Percentiles rank a stretch among this genome's conserved stretches.
phyloP scores from a whole-genome alignment of 2,113 vertebrate genomes.

The Elanus axillaris region DNA sequence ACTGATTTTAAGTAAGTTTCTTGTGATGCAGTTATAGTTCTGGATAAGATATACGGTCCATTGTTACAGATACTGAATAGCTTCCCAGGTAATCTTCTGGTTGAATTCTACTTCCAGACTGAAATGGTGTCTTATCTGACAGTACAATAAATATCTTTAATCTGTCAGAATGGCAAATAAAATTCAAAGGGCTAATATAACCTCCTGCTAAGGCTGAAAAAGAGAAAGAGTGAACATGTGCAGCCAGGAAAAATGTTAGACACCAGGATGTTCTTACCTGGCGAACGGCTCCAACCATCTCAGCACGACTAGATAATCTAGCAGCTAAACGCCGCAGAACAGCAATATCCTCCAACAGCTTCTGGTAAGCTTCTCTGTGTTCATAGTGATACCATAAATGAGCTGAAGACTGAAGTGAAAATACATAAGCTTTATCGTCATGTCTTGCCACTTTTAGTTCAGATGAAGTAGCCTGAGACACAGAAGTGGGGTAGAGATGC shows the following conservation, averaged over 20 bases:
- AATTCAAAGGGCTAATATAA: not conserved
- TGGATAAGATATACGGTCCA: not conserved
- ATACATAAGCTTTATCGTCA: not conserved
- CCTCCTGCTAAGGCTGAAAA: not conserved
- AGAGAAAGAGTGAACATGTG: not conserved
- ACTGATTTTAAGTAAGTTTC: not conserved
- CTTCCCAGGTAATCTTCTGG: not conserved
- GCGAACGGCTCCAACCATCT: constrained; percentile 92
- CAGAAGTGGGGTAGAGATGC: not conserved
- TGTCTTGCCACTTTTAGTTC: not conserved
- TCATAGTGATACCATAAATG: constrained; percentile 90
- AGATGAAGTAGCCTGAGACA: not conserved
- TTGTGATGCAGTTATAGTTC: not conserved
- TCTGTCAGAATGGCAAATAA: not conserved
- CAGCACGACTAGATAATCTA: constrained; percentile 90
- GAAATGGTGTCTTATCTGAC: not conserved
- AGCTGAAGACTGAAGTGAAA: constrained; percentile 78
- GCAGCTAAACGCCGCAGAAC: constrained; percentile 87
- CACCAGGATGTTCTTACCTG: constrained; percentile 75
- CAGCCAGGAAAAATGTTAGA: accelerated
- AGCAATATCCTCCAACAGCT: constrained; percentile 84
- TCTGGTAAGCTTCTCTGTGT: constrained; percentile 91
- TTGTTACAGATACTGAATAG: not conserved
- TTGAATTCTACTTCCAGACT: not conserved
- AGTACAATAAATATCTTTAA: not conserved